A percentile compares a stretch with the other conserved stretches of the same genome.
Conservation (phyloP, 2,888 invertebrate species). For the Saturnia japonica region DNA sequence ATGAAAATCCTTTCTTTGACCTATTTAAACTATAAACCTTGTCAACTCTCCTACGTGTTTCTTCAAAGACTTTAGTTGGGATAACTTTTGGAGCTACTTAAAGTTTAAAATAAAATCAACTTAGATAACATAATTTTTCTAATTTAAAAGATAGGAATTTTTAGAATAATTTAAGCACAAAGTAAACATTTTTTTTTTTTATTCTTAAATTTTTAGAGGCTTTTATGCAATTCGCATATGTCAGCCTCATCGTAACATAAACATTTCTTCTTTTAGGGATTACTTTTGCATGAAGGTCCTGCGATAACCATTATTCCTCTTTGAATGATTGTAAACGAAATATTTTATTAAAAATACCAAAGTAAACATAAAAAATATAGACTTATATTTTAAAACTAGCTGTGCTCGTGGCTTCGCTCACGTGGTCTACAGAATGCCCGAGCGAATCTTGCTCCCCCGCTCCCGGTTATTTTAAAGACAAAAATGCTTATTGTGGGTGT, state of each 20-base stretch:
- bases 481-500: too few relatives aligned
- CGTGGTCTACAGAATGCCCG: too few relatives aligned
- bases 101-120: background rate
- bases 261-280: background rate
- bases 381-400: background rate
- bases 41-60: slow-evolving; percentile 9
- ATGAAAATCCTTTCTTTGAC: slow-evolving; percentile 27
- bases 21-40: slow-evolving; percentile 7
- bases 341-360: background rate
- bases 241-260: too few relatives aligned
- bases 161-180: background rate
- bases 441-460: too few relatives aligned
- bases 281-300: background rate
- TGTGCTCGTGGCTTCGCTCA: too few relatives aligned
- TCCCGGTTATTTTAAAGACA: too few relatives aligned
- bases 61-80: slow-evolving; percentile 4
- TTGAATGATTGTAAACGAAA: background rate
- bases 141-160: background rate
- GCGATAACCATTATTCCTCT: background rate
- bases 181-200: background rate
- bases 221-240: too few relatives aligned
- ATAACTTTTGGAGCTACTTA: background rate
- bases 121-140: background rate
- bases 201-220: too few relatives aligned
- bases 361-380: background rate